Percentiles rank a stretch among this genome's conserved stretches.
phyloP scores from a whole-genome alignment of 2,797 vertebrate genomes.

The Sebastes itinus region DNA sequence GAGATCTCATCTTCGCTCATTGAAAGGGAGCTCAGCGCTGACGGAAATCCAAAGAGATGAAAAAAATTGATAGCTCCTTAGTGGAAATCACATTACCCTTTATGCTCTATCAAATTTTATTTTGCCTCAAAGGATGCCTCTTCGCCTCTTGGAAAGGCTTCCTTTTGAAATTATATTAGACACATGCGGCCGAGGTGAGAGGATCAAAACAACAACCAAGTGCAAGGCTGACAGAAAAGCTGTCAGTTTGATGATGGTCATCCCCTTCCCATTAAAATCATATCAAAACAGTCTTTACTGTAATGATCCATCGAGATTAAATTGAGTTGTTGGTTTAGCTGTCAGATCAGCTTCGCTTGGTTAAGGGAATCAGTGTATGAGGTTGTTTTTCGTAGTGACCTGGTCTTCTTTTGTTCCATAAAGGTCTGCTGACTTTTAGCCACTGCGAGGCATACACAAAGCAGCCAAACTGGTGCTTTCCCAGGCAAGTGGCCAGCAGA shows the following conservation, averaged over 20 bases:
- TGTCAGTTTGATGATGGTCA: slow-evolving; percentile 4
- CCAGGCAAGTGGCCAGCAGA: slow-evolving; percentile 59
- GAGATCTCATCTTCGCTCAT: slow-evolving; percentile 3
- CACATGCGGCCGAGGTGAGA: slow-evolving; percentile 26
- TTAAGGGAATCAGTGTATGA: slow-evolving; percentile 3
- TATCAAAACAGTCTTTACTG: slow-evolving; percentile 34
- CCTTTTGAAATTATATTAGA: slow-evolving; percentile 50
- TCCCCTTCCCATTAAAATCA: slow-evolving; percentile 28
- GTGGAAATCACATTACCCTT: slow-evolving; percentile 58
- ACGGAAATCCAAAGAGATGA: slow-evolving; percentile 41
- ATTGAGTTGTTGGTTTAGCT: slow-evolving; percentile 11
- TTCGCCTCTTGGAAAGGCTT: slow-evolving; percentile 41
- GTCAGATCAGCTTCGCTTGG: slow-evolving; percentile 6
- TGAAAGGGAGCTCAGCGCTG: slow-evolving; percentile 20
- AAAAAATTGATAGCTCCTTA: slow-evolving; percentile 58
- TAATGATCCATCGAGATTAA: slow-evolving; percentile 33
- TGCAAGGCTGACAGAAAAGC: slow-evolving; percentile 16
- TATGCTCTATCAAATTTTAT: slow-evolving; percentile 64
- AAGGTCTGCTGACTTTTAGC: slow-evolving; percentile 43
- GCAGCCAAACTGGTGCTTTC: slow-evolving; percentile 73
- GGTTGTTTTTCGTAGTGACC: slow-evolving; percentile 26
- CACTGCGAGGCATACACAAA: slow-evolving; percentile 55
- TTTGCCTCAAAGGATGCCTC: slow-evolving; percentile 58
- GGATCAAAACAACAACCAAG: slow-evolving; percentile 48
- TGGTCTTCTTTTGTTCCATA: slow-evolving; percentile 48